Conservation (phyloP, 2,797 vertebrate species). For the Hephaestus fuliginosus region DNA sequence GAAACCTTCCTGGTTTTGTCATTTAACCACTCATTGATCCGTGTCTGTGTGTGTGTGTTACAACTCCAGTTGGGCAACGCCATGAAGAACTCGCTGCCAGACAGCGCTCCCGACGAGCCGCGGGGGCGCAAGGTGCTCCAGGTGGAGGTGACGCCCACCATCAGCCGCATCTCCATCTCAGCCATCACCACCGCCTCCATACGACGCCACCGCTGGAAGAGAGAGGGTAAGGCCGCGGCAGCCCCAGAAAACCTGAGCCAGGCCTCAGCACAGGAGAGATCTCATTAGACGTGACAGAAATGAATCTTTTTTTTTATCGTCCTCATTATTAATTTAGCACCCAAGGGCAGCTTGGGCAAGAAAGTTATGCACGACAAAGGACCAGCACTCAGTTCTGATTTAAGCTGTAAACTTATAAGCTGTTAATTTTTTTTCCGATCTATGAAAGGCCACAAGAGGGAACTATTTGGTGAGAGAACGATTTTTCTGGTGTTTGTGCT, state of each 20-base stretch:
- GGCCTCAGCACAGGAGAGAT: slow-evolving; percentile 17
- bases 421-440: slow-evolving; percentile 36
- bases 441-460: slow-evolving; percentile 59
- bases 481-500: slow-evolving; percentile 48
- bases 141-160: slow-evolving; percentile 96
- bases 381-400: slow-evolving; percentile 22
- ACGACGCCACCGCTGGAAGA: slow-evolving; percentile 97
- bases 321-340: neutral
- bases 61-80: slow-evolving; percentile 93
- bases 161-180: slow-evolving; percentile 95
- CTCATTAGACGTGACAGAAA: slow-evolving; percentile 19
- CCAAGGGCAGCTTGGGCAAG: neutral
- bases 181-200: slow-evolving; percentile 98
- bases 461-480: slow-evolving; percentile 67
- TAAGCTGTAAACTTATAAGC: slow-evolving; percentile 34
- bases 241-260: neutral
- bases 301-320: neutral
- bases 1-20: neutral
- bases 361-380: slow-evolving; percentile 12
- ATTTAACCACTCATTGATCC: slow-evolving; percentile 8
- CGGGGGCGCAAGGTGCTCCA: slow-evolving; percentile 95
- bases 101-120: slow-evolving; percentile 90
- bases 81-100: slow-evolving; percentile 97
- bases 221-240: slow-evolving; percentile 90
- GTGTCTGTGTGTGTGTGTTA: slow-evolving; percentile 6